Percentiles rank a stretch among this genome's conserved stretches.
phyloP scores from a whole-genome alignment of 1,140 invertebrate species.

The Apis dorsata region DNA sequence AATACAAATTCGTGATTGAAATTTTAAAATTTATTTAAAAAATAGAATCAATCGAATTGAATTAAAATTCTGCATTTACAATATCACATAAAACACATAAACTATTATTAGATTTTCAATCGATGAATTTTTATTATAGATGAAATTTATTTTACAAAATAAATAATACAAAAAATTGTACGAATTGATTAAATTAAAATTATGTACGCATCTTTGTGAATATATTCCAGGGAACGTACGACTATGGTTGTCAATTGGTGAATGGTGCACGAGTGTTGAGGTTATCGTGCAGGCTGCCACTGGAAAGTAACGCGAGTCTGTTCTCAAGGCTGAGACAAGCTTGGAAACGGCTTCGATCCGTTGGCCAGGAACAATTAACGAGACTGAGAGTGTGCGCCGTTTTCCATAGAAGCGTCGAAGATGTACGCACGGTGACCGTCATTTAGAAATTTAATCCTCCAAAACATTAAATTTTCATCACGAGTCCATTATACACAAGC shows the following conservation, averaged over 20 bases:
- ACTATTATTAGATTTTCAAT: too few species aligned
- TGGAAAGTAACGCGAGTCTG: constrained; percentile 81
- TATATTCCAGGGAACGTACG: constrained; percentile 85
- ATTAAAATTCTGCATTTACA: too few species aligned
- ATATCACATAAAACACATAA: too few species aligned
- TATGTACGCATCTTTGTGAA: not conserved
- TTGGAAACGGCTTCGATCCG: constrained; percentile 86
- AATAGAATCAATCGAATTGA: too few species aligned
- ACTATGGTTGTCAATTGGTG: constrained; percentile 88
- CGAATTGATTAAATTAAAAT: too few species aligned
- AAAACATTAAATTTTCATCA: not conserved
- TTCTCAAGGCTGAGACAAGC: constrained; percentile 82
- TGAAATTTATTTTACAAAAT: too few species aligned
- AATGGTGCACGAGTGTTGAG: constrained; percentile 87
- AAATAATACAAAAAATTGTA: too few species aligned
- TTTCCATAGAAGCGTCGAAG: constrained; percentile 88
- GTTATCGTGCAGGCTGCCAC: constrained; percentile 85
- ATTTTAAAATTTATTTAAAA: too few species aligned
- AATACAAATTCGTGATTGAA: too few species aligned
- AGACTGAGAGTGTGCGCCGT: constrained; percentile 88
- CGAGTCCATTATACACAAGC: too few species aligned
- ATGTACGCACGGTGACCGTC: constrained; percentile 73
- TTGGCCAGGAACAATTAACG: constrained; percentile 89
- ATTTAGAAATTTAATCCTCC: not conserved
- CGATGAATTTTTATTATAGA: too few species aligned